phyloP scores from a whole-genome alignment of 2,113 vertebrate species.

The Platichthys flesus region DNA sequence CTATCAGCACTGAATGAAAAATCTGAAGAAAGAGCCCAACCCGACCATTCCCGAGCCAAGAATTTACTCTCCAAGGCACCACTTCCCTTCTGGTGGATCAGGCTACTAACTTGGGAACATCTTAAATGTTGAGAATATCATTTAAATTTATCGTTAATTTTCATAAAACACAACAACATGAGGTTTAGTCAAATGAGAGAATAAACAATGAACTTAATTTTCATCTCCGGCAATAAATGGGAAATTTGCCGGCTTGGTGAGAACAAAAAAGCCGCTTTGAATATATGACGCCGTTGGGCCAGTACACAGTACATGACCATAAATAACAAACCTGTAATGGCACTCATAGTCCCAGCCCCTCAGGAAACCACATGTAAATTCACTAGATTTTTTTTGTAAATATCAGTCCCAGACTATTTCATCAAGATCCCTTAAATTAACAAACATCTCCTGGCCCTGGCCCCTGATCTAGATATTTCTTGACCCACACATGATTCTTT shows the following conservation, averaged over 20 bases:
- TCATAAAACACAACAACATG: background rate
- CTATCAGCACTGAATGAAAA: background rate
- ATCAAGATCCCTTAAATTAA: no score
- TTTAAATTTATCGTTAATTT: slow-evolving; percentile 10
- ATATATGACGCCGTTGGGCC: background rate
- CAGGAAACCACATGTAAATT: no score
- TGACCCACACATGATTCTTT: no score
- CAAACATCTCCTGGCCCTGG: no score
- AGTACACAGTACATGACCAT: no score
- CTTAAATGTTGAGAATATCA: slow-evolving; percentile 13
- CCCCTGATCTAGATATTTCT: no score
- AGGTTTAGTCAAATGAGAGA: background rate
- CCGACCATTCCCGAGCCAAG: slow-evolving; percentile 53
- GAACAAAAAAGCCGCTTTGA: background rate
- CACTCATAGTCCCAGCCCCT: no score
- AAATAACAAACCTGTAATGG: no score
- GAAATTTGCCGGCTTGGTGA: slow-evolving; percentile 1
- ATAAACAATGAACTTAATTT: background rate
- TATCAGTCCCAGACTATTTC: no score
- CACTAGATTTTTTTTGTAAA: no score
- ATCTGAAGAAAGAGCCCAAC: slow-evolving; percentile 48
- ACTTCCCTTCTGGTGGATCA: slow-evolving; percentile 45
- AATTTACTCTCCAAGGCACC: slow-evolving; percentile 45
- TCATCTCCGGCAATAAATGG: slow-evolving; percentile 13
- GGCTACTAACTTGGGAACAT: slow-evolving; percentile 17